Conservation (phyloP, 2,797 vertebrate genomes). For the Ctenopoma kingsleyae region DNA sequence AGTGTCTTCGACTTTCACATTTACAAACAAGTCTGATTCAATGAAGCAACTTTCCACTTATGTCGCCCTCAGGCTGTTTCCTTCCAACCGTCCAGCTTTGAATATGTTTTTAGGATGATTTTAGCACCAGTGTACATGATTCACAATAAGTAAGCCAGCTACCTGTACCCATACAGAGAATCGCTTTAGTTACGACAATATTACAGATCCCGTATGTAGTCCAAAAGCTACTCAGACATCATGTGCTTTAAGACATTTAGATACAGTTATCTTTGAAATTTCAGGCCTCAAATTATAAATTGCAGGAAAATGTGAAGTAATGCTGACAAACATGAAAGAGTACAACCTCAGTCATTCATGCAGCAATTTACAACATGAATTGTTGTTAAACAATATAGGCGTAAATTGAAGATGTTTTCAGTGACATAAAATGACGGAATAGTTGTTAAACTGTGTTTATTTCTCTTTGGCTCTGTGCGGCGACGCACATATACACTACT, state of each 20-base stretch:
- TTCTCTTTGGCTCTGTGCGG: background rate
- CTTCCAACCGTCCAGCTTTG: conserved; percentile 23
- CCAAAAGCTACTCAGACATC: background rate
- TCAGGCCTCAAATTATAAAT: conserved; percentile 29
- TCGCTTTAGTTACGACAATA: conserved; percentile 18
- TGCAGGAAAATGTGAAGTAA: conserved; percentile 30
- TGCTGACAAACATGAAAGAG: conserved; percentile 1
- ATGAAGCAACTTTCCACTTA: conserved; percentile 28
- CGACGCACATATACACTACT: background rate
- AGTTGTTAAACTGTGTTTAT: conserved; percentile 4
- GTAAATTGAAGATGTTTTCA: conserved; percentile 15
- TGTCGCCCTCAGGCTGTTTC: conserved; percentile 32
- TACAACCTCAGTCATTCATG: background rate
- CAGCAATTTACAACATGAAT: background rate
- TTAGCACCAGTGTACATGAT: conserved; percentile 16
- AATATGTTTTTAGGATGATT: conserved; percentile 13
- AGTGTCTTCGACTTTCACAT: conserved; percentile 18
- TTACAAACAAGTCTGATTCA: conserved; percentile 40
- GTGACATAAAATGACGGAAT: background rate
- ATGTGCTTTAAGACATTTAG: background rate
- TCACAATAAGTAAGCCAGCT: conserved; percentile 26
- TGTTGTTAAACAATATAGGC: conserved; percentile 3
- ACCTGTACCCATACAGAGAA: conserved; percentile 8
- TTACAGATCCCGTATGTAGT: conserved; percentile 16
- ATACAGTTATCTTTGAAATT: conserved; percentile 9